Evolutionary conservation across 1,140 invertebrate species (phyloP), one percentile per base, ranked within the genome.

Genomic region (Archegozetes longisetosus): DNA sequence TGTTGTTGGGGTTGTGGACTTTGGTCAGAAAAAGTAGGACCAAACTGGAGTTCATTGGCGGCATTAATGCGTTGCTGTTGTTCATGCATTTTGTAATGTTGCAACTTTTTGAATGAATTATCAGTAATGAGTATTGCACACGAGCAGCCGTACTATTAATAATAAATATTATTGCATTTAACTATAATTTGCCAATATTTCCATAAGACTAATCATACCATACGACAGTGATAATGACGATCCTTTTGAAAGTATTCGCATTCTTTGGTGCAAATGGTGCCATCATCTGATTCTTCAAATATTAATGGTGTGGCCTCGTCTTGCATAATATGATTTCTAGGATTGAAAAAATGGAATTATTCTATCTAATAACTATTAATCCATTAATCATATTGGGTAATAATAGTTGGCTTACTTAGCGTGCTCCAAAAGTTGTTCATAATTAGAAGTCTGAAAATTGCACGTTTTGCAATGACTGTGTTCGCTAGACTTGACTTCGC

Each of bases 41-140:
- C 51, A 2, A 49, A 12, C 14, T 46, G 14, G 25, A 58, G 40
- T 52, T 74, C 73, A 64, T 73, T 76, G 70, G 75, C 74, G 49
- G 78, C 68, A 60, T 57, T 61, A 62, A 79, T 71, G 64, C 77
- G 76, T 24, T 74, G 73, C 14, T 76, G 75, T 66, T 78, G 79
- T 66, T 85, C 87, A 68, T 94, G 90, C 65, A 87, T 86, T 64
- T 87, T 84, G 69, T 89, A 89, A 71, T 95, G 90, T 64, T 95
- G 88, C 4, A 93, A 74, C 63, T 88, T 75, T 57, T 83, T 78
- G 72, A 91, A 91, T 0, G 86, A 83, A 66, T 86, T 85, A 66
- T 91, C 88, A 14, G 80, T 80, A 9, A 83, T 80, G 22, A 88
- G 73, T 55, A 93, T 84, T 2, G 88, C 82, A 69, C 88, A 86